phyloP scores from a whole-genome alignment of 2,888 invertebrate species.

The Celastrina argiolus region DNA sequence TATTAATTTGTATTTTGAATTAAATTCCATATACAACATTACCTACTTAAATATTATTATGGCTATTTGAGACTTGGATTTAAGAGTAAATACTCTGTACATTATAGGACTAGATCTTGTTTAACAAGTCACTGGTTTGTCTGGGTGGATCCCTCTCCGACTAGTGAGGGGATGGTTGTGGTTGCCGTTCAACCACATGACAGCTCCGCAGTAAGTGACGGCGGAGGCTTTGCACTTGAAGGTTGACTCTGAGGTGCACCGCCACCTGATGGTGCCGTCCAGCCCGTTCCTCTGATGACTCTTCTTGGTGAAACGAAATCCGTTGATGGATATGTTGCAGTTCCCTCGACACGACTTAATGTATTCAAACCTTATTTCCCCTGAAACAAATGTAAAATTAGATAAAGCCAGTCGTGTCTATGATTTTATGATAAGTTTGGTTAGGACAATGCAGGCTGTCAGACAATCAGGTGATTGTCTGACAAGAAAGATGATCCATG shows the following conservation, averaged over 20 bases:
- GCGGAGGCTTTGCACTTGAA: not conserved
- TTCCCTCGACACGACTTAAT: constrained; percentile 21
- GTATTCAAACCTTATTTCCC: not conserved
- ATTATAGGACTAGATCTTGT: not conserved
- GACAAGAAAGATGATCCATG: too few species aligned
- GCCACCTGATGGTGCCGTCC: not conserved
- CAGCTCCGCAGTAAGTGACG: not conserved
- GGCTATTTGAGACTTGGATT: not conserved
- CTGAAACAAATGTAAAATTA: not conserved
- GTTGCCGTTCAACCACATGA: constrained; percentile 13
- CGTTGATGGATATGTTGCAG: constrained; percentile 20
- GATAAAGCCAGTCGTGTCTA: not conserved
- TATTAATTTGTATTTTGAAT: too few species aligned
- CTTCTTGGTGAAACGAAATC: constrained; percentile 21
- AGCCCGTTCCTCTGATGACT: constrained; percentile 11
- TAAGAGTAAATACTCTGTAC: not conserved
- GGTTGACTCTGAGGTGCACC: not conserved
- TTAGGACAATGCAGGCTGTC: too few species aligned
- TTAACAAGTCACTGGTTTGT: not conserved
- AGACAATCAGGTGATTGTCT: too few species aligned
- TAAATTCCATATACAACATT: not conserved
- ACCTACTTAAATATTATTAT: not conserved
- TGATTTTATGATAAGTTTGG: too few species aligned
- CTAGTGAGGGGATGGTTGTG: constrained; percentile 22
- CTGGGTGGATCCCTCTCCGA: not conserved